These are phyloP conservation scores for Rotaria macrura DNA, from an alignment of 2,888 invertebrate species.

Conservation along the genomic window DNA sequence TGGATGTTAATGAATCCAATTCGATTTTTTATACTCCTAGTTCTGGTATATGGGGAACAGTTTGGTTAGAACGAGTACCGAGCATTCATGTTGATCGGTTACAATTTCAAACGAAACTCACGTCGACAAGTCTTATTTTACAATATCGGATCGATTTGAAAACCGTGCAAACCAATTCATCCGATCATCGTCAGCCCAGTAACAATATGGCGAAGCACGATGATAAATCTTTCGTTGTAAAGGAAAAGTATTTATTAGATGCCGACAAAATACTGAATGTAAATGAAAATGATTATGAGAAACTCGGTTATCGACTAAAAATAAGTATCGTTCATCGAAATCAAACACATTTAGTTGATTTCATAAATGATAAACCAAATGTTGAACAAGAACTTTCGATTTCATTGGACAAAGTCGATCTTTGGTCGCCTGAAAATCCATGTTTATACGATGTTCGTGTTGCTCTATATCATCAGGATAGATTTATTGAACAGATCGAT, in stretches of 20 bases:
- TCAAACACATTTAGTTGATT: neutral
- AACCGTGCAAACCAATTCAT: neutral
- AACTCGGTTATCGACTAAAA: neutral
- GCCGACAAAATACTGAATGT: neutral
- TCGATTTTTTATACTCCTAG: neutral
- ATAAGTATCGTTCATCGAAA: neutral
- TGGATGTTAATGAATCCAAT: neutral
- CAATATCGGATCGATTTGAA: neutral
- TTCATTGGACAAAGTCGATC: neutral
- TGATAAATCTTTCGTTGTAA: neutral
- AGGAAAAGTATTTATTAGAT: neutral
- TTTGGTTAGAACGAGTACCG: neutral
- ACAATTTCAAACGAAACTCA: neutral
- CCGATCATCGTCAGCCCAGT: no score
- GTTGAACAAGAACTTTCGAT: neutral
- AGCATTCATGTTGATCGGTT: neutral
- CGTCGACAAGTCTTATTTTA: neutral
- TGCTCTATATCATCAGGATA: neutral
- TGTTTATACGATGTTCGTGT: neutral
- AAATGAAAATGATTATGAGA: neutral
- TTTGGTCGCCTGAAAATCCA: slow-evolving; percentile 13
- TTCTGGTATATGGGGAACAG: neutral
- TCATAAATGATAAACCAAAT: neutral
- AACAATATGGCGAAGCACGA: no score
- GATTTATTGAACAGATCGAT: neutral